Conservation (phyloP, 2,888 invertebrate species). For the Leptopilina syphax region DNA sequence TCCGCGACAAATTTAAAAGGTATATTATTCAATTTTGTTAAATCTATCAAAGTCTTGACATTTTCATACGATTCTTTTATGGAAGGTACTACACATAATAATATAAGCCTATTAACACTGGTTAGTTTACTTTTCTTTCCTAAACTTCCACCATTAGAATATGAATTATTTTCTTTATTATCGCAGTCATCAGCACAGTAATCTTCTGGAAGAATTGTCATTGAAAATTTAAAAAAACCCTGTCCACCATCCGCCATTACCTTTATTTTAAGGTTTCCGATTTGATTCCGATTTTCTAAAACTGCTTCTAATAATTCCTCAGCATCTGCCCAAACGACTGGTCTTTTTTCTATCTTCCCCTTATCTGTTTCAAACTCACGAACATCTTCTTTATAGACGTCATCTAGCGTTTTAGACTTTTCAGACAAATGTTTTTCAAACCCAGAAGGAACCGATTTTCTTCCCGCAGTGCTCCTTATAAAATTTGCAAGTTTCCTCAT, state of each 20-base stretch:
- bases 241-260: constrained; percentile 13
- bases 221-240: constrained; percentile 35
- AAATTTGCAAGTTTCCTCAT: constrained; percentile 32
- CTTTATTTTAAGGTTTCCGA: constrained; percentile 17
- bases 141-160: constrained; percentile 32
- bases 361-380: constrained; percentile 30
- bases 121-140: constrained; percentile 25
- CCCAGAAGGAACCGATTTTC: constrained; percentile 18
- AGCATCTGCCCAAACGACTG: constrained; percentile 21
- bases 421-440: neutral
- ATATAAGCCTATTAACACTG: constrained; percentile 27
- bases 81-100: constrained; percentile 17
- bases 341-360: constrained; percentile 10
- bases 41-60: constrained; percentile 19
- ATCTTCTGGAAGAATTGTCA: constrained; percentile 40
- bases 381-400: constrained; percentile 16
- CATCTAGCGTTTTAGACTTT: constrained; percentile 8
- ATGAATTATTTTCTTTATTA: constrained; percentile 26
- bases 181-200: neutral
- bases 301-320: constrained; percentile 24
- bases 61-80: constrained; percentile 33
- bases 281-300: constrained; percentile 11
- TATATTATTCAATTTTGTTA: constrained; percentile 13
- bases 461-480: constrained; percentile 32
- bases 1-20: neutral